Conservation (phyloP, 2,113 vertebrate genomes). For the Osmerus eperlanus region DNA sequence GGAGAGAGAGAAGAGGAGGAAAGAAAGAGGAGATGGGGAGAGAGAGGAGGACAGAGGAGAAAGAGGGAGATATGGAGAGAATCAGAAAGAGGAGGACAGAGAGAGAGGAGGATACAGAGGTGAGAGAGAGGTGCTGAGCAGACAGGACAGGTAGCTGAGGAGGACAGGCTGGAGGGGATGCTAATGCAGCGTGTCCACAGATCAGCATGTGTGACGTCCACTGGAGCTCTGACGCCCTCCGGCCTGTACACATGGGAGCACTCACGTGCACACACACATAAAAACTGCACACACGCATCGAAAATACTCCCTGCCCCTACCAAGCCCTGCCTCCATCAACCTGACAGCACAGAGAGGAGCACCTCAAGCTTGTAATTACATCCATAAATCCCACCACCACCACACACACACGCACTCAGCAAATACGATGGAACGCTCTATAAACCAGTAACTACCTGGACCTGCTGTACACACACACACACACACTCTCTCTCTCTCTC, state of each 20-base stretch:
- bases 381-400: constrained; percentile 40
- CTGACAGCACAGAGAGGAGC: constrained; percentile 42
- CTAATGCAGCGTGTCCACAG: constrained; percentile 32
- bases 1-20: not conserved
- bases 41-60: not conserved
- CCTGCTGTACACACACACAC: no score
- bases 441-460: no score
- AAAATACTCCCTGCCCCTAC: constrained; percentile 1
- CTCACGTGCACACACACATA: not conserved
- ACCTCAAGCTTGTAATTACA: constrained; percentile 62
- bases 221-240: not conserved
- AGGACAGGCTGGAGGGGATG: constrained; percentile 33
- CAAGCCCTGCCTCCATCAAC: constrained; percentile 37
- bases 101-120: not conserved
- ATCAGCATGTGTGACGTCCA: constrained; percentile 17
- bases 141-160: constrained; percentile 23
- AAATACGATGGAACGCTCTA: no score
- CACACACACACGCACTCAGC: not conserved
- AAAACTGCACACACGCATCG: not conserved
- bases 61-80: not conserved
- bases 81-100: not conserved
- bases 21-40: not conserved
- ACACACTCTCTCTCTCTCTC: no score
- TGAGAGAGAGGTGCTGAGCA: not conserved
- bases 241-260: constrained; percentile 9